Evolutionary conservation across 2,888 invertebrate genomes (phyloP), one percentile per base, ranked within the genome.

Genomic region (Hololepta plana): DNA sequence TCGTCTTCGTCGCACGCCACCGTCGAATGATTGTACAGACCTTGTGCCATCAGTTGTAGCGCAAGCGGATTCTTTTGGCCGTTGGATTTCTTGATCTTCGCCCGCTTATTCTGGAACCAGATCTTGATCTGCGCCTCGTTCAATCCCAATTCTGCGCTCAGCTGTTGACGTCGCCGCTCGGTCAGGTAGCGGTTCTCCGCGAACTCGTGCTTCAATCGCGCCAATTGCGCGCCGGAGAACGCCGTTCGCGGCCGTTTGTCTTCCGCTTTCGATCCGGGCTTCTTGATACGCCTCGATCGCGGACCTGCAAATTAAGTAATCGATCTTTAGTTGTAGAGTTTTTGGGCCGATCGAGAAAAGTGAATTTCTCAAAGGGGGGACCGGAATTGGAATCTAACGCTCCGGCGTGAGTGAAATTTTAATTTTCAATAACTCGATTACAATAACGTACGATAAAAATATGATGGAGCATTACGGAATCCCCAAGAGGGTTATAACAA

Each of bases 71-170:
- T 82, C 45, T 80, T 72, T 39, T 77, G 74, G 0, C 87, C 87
- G 0, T 72, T 71, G 0, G 84, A 69, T 51, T 93, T 93, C 64
- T 95, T 95, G 53, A 91, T 79, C 60, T 93, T 93, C 35, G 95
- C 95, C 9, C 93, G 65, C 53, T 93, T 91, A 60, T 93, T 91
- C 62, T 93, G 87, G 60, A 90, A 88, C 90, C 88, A 91, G 53
- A 91, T 90, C 63, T 91, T 91, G 51, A 88, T 95, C 59, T 95
- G 95, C 0, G 90, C 88, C 54, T 96, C 95, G 42, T 93, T 91
- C 32, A 95, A 63, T 1, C 85, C 82, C 31, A 95, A 61, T 45
- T 91, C 90, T 3, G 74, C 66, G n/a, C 91, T 90, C 33, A 95
- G 60, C 37, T 84, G 75, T 51, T 88, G 88, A 22, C 95, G 66